These are phyloP conservation scores for Neogale vison DNA, from an alignment of 2,113 vertebrate species.

Conservation along the genomic window DNA sequence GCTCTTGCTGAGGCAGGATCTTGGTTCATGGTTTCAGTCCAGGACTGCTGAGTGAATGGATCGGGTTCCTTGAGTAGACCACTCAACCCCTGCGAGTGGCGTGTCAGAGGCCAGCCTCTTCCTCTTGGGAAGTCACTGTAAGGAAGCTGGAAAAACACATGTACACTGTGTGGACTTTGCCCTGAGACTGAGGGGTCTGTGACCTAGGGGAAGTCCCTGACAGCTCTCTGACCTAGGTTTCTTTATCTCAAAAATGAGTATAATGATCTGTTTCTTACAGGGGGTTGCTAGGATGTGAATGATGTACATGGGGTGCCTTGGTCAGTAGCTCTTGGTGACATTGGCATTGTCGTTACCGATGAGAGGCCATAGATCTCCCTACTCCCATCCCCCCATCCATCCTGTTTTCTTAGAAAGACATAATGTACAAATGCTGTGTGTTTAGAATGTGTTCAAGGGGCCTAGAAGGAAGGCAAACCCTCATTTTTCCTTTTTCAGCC, in stretches of 20 bases:
- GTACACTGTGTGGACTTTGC: background rate
- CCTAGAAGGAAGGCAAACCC: background rate
- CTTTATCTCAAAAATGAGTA: background rate
- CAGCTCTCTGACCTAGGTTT: background rate
- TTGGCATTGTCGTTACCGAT: background rate
- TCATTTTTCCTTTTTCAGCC: background rate
- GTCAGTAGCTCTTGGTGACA: background rate
- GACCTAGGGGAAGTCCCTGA: background rate
- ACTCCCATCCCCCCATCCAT: background rate
- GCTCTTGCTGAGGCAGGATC: background rate
- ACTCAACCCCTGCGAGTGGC: background rate
- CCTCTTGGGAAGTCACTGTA: background rate
- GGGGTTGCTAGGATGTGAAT: background rate
- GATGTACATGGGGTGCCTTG: background rate
- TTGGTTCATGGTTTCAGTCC: background rate
- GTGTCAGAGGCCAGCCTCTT: background rate
- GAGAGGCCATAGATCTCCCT: background rate
- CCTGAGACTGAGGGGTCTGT: background rate
- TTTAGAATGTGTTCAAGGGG: background rate
- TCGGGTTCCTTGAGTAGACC: background rate
- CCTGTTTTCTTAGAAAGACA: constrained; percentile 18
- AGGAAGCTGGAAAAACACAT: background rate
- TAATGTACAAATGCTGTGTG: background rate
- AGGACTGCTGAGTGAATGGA: background rate
- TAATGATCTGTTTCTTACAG: background rate